Base-by-base conservation (phyloP, 2,797 vertebrate species). In the Anguilla pacifica region DNA sequence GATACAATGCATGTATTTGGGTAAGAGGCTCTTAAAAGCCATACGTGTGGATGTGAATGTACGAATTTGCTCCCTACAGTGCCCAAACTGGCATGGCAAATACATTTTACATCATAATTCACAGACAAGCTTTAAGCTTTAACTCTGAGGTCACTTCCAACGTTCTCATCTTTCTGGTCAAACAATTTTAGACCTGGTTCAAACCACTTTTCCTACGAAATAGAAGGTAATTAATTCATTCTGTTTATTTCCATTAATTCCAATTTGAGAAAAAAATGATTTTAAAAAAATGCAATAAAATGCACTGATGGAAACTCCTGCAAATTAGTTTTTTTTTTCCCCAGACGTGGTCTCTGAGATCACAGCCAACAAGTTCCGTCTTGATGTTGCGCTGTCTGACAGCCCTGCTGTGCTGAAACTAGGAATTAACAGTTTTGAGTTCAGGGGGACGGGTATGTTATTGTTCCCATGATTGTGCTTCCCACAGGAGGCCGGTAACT, bases 301-400 rank as follows among this genome's bases (percentile, higher is more conserved):
- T 22, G 46, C 35, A 43, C 15, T 49, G 53, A 57, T 79, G 86
- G 81, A 84, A 87, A 85, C 86, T 0, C 51, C 7, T 85, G 61
- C 46, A 83, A 70, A 86, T 77, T n/a, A 49, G n/a, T 39, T 86
- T 86, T 88, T 86, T 88, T 86, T 86, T 88, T 83, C 77, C 79
- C 85, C 17, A 72, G 49, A 77, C 61, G 72, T 6, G 15, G 55
- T n/a, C 55, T 59, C 35, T 43, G 6, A 82, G 74, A 61, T 31
- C 67, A 67, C 31, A 72, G 35, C 51, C 28, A 31, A 79, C 74
- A 70, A 86, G 85, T 83, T 86, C 31, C 6, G 22, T 70, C 57
- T 67, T 67, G 85, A 86, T 31, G 31, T 28, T 43, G 46, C 39
- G 2, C 70, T n/a, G 64, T 85, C n/a, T 43, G 72, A 72, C 51